phyloP scores from a whole-genome alignment of 2,797 vertebrate species.

The Hafferia zeledoni region DNA sequence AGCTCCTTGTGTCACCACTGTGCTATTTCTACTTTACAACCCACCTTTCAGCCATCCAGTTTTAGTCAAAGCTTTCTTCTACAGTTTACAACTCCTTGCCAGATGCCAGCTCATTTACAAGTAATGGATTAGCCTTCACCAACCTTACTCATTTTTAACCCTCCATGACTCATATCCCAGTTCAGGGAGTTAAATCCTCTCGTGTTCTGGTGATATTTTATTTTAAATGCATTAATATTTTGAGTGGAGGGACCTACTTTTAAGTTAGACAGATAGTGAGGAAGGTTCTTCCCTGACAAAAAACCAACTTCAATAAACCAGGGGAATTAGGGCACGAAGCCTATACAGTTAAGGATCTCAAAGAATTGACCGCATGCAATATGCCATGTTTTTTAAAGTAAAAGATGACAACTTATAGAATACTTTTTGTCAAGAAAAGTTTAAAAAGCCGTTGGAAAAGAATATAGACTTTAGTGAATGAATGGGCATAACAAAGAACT shows the following conservation, averaged over 20 bases:
- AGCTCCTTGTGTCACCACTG: not conserved
- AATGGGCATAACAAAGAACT: not conserved
- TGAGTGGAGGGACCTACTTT: not conserved
- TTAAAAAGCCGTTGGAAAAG: fast-evolving
- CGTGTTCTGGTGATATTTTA: not conserved
- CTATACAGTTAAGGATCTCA: fast-evolving
- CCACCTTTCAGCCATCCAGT: not conserved
- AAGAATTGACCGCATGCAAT: not conserved
- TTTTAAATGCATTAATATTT: not conserved
- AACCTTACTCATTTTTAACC: not conserved
- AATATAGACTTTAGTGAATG: not conserved
- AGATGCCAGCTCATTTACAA: not conserved
- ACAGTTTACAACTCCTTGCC: not conserved
- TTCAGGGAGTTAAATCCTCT: not conserved
- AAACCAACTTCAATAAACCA: not conserved
- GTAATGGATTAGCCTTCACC: not conserved
- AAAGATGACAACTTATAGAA: not conserved
- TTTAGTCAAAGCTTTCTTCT: not conserved
- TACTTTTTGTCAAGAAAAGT: not conserved
- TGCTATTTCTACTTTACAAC: not conserved
- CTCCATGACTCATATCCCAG: not conserved
- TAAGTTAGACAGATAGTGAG: not conserved
- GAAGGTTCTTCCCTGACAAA: not conserved
- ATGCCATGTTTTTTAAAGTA: not conserved
- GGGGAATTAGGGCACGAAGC: not conserved